These are phyloP conservation scores for Athalia cordata DNA, from an alignment of 2,888 invertebrate genomes.

Conservation along the genomic window DNA sequence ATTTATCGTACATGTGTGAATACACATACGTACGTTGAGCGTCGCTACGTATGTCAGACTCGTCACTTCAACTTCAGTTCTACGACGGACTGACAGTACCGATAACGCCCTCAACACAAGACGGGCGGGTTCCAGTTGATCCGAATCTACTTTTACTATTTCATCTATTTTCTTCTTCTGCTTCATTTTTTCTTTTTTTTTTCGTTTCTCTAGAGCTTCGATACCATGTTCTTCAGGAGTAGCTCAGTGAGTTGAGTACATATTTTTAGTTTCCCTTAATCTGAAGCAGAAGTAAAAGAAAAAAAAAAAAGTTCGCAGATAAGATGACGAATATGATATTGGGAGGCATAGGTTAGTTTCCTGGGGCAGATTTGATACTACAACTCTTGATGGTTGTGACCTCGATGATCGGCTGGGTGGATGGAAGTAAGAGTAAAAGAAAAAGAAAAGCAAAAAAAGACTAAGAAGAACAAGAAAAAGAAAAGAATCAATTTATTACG, in stretches of 20 bases:
- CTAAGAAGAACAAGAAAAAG: background rate
- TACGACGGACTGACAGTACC: slow-evolving; percentile 14
- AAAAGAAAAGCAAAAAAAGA: background rate
- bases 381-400: slow-evolving; percentile 61
- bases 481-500: slow-evolving; percentile 32
- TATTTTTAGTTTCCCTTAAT: background rate
- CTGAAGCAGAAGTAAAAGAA: background rate
- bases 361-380: slow-evolving; percentile 13
- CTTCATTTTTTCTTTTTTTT: background rate
- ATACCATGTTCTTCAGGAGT: background rate
- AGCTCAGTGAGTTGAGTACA: no score
- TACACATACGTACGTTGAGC: background rate
- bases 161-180: background rate
- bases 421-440: slow-evolving; percentile 47
- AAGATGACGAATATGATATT: no score
- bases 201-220: background rate
- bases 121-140: slow-evolving; percentile 19
- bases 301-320: background rate
- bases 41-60: background rate
- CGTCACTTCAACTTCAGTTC: background rate
- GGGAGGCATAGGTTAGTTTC: slow-evolving; percentile 7
- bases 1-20: background rate
- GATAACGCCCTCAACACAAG: slow-evolving; percentile 27
- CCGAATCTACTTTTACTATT: background rate
- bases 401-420: slow-evolving; percentile 53